Base-by-base conservation (phyloP, 2,797 vertebrate species). In the Rhinatrema bivittatum region DNA sequence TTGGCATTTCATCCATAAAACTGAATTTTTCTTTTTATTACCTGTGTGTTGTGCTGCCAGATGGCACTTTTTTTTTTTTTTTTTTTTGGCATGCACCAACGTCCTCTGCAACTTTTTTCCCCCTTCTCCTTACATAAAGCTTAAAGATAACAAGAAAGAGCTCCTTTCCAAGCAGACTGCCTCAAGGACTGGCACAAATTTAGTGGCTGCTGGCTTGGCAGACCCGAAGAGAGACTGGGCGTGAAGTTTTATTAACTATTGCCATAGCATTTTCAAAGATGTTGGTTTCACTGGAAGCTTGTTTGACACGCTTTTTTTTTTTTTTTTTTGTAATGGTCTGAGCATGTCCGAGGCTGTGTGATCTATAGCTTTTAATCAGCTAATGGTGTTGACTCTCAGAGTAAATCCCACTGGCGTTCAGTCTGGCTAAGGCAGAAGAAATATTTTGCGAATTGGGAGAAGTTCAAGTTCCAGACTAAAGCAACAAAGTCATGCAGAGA, bases 281-380 rank as follows among this genome's bases (percentile, higher is more conserved):
- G 56, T 42, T 15, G 17, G 54, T 68, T 46, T 55, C 45, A 29
- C 46, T 46, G 25, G 53, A 60, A 62, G 56, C 46, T 59, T 56
- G 54, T 64, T 50, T 68, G 65, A 74, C 54, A 62, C 48, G 37
- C 66, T 46, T 53, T 71, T 59, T 71, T 68, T 62, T 54, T 67
- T 37, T 66, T 46, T 53, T 71, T 59, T 71, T 68, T 62, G 54
- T 67, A 57, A 68, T 52, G 67, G 60, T 16, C 11, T 52, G 43
- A 63, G 56, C 21, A 14, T 66, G 62, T 67, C 49, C 36, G 53
- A 53, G 62, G 21, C 46, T 64, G 54, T 1, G 1, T 76, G 70
- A 76, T 74, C 60, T 65, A 57, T 70, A 61, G 63, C 66, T 77
- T 79, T 73, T 74, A 72, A 81, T 79, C 72, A 72, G 46, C 58